Conservation (phyloP, 2,113 vertebrate species). For the Nothoprocta pentlandii region DNA sequence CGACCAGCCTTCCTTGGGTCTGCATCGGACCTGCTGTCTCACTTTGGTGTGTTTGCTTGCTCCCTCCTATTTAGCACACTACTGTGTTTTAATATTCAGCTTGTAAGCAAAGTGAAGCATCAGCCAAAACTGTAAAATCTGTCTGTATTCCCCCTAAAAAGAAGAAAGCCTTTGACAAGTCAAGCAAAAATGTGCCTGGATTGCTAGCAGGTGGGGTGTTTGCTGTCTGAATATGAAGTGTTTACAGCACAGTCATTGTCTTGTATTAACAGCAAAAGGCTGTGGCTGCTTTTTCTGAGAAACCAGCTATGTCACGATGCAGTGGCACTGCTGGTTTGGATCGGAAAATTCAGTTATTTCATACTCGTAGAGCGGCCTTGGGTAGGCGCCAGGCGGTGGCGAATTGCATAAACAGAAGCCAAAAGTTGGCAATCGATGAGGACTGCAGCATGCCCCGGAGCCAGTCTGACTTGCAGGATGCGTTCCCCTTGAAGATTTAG, state of each 20-base stretch:
- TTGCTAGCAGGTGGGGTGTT: background rate
- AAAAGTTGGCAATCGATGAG: background rate
- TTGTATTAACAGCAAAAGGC: background rate
- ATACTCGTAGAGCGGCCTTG: conserved; percentile 9
- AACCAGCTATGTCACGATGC: background rate
- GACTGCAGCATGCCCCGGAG: background rate
- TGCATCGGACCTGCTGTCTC: rapidly evolving
- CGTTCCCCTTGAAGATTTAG: background rate
- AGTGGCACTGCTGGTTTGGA: background rate
- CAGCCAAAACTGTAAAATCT: background rate
- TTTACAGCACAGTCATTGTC: background rate
- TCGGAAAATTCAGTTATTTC: background rate
- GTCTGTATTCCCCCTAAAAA: background rate
- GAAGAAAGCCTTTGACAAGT: background rate
- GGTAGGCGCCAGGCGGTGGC: background rate
- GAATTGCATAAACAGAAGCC: background rate
- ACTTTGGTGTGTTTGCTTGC: background rate
- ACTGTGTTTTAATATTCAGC: background rate
- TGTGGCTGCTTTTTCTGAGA: background rate
- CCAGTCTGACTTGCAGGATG: background rate
- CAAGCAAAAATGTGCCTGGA: background rate
- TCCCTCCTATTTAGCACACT: background rate
- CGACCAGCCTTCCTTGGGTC: background rate
- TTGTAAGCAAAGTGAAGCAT: background rate
- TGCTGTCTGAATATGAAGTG: background rate